Base-by-base conservation (phyloP, 2,797 vertebrate species). In the Gallinago solitaria region DNA sequence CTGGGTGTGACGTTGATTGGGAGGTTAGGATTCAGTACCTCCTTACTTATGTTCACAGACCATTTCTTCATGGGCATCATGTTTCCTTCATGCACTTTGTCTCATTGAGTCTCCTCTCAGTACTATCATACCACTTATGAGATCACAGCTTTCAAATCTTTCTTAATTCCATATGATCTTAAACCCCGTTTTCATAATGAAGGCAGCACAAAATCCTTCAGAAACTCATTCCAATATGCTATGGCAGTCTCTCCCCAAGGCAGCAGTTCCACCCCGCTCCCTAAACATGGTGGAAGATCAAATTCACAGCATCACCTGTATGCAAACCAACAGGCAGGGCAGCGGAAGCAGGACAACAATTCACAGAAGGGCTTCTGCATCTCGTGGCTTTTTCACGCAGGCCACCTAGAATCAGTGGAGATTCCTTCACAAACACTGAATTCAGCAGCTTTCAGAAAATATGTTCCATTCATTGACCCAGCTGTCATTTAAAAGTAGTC, bases 231-330 rank as follows among this genome's bases (percentile, higher is more conserved):
- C 8, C 5, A 5, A 37, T 30, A 37, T 8, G 12, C 11, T 27
- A 7, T 15, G 14, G 48, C 45, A 57, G 30, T 30, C 35, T 17
- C 16, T 82, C 16, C 12, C 12, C 15, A 71, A n/a, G 33, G 27
- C 27, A 64, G 8, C 14, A 43, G 39, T 85, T 94, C 39, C 43
- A 24, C 15, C 16, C 21, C 15, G 11, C 9, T 88, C 15, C 27
- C 35, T 35, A 81, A 47, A 68, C 21, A 15, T 10, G 9, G 10
- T 74, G 11, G 28, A 76, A 84, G 9, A 79, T 51, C 47, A 93
- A 71, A 89, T 43, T 63, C 27, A 32, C 3, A 1, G 6, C 3
- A 9, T 11, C 14, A 16, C 2, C 12, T 4, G 0, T 28, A 25
- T 63, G 11, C 37, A 85, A 92, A 64, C 12, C 10, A 74, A 6